Evolutionary conservation across 2,888 invertebrate genomes (phyloP), one percentile per base, ranked within the genome.

Genomic region (Autographa gamma): DNA sequence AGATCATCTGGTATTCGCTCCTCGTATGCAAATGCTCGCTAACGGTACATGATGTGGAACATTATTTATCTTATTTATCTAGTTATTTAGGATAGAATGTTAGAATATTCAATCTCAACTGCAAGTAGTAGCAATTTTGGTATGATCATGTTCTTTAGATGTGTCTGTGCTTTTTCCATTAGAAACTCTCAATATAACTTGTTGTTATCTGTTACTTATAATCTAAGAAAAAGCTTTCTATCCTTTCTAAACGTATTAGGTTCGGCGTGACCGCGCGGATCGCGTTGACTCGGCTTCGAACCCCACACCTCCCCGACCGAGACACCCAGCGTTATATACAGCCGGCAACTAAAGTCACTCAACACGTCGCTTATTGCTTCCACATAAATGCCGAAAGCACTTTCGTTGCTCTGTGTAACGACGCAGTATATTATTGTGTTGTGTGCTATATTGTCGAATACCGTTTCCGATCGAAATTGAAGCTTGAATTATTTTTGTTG

Each of bases 281-380:
- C 62, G 48, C 43, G 16, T 66, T 63, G 38, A 59, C 61, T 75
- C 60, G 61, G 63, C 58, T 63, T 73, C 41, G 58, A 63, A 66
- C 60, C 52, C 48, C 7, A 9, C 48, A 52, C 52, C n/a, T n/a
- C 18, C 52, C 52, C n/a, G 52, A 8, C n/a, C 52, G 52, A n/a
- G 7, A 13, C n/a, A 18, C 18, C 6, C 52, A n/a, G n/a, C 18
- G 11, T 41, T 43, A 43, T 43, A 43, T 16, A 14, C 9, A 43
- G 43, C 43, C 43, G 43, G 43, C 43, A 43, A 43, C 14, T 9
- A 14, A 43, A 43, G 43, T 43, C 43, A 43, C 43, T 43, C 43
- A 43, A 16, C 43, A 16, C 43, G 16, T 43, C 43, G 43, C 43
- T 43, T 43, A 43, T 43, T 43, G 43, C 43, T 43, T 43, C 43